A percentile compares a stretch with the other conserved stretches of the same genome.
Evolutionary conservation across 2,797 vertebrate genomes (phyloP).

Genomic region (Halcyon chelicuti): DNA sequence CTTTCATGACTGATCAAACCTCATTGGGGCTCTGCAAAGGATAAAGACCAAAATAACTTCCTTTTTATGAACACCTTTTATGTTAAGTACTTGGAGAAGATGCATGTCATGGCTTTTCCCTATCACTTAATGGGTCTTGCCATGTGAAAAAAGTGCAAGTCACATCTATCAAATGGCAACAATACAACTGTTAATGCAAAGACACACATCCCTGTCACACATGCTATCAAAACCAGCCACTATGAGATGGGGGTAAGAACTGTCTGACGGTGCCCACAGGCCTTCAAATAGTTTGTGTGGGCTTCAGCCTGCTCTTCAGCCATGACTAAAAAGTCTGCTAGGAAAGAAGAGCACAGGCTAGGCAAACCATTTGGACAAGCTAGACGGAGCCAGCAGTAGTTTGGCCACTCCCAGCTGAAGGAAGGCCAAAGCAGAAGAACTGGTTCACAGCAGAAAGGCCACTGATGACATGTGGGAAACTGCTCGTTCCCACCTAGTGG

Average conservation of each 20-base stretch:
- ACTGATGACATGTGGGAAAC: not conserved
- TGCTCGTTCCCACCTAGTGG: not conserved
- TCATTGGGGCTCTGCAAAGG: not conserved
- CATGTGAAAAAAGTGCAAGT: not conserved
- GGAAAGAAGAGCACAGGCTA: not conserved
- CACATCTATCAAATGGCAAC: not conserved
- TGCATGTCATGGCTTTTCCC: not conserved
- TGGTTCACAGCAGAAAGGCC: not conserved
- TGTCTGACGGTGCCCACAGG: fast-evolving
- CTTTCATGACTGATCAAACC: not conserved
- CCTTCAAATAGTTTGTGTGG: not conserved
- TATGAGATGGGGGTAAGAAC: not conserved
- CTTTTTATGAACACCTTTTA: not conserved
- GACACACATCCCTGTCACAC: not conserved
- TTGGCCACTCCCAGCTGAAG: not conserved
- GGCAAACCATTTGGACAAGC: not conserved
- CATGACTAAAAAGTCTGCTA: not conserved
- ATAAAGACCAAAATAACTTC: not conserved
- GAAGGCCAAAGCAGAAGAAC: not conserved
- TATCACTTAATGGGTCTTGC: not conserved
- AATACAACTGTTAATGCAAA: not conserved
- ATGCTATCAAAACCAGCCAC: not conserved
- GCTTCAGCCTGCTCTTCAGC: not conserved
- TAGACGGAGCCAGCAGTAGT: not conserved
- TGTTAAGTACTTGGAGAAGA: not conserved